Percentiles rank a stretch among this genome's conserved stretches.
Conservation (phyloP, 2,797 vertebrate genomes). For the Delichon dasypus region DNA sequence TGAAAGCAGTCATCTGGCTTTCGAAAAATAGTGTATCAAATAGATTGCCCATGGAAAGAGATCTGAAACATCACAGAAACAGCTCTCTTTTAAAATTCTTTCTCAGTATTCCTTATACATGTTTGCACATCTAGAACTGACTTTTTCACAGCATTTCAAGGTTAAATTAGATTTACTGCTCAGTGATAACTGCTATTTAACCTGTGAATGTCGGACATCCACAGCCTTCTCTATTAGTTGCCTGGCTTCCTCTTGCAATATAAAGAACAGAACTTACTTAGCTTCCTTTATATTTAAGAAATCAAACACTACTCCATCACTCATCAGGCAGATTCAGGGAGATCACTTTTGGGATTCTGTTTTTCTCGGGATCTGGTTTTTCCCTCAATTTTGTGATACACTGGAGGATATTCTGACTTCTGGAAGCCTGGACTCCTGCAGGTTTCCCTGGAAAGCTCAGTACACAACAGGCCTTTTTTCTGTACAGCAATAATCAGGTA, state of each 20-base stretch:
- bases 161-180: background rate
- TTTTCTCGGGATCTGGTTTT: background rate
- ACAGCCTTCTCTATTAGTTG: background rate
- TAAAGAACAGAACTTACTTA: background rate
- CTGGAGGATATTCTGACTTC: background rate
- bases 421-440: background rate
- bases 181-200: background rate
- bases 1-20: background rate
- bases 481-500: background rate
- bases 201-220: background rate
- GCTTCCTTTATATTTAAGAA: background rate
- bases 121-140: background rate
- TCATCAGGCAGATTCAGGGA: background rate
- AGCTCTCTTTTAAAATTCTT: background rate
- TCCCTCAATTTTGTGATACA: background rate
- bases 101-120: background rate
- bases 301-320: accelerated
- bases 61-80: background rate
- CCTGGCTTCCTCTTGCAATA: background rate
- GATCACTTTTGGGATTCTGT: background rate
- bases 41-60: background rate
- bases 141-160: background rate
- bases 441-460: background rate
- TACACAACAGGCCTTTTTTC: background rate
- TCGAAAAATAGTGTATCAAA: background rate